Evolutionary conservation across 2,113 vertebrate genomes (phyloP).

Genomic region (Lichenostomus cassidix): DNA sequence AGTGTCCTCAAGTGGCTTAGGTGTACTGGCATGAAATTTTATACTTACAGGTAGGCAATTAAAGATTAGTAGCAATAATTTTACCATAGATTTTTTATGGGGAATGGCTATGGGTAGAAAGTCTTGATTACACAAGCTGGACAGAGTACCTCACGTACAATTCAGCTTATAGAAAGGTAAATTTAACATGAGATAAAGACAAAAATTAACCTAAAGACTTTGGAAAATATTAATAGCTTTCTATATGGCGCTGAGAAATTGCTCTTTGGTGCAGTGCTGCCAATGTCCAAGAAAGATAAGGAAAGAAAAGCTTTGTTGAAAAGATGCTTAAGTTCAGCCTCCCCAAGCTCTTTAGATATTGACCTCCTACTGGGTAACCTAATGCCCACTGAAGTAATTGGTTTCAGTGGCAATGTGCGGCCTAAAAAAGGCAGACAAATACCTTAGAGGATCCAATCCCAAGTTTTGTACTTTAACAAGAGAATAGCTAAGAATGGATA

Average conservation of each 20-base stretch:
- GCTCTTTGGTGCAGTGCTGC: background rate
- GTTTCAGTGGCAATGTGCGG: background rate
- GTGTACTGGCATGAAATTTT: background rate
- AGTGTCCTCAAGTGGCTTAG: background rate
- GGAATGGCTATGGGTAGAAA: background rate
- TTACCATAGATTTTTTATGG: background rate
- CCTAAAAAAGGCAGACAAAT: background rate
- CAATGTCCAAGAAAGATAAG: background rate
- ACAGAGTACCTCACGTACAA: background rate
- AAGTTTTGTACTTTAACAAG: background rate
- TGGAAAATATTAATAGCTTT: background rate
- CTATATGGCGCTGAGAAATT: background rate
- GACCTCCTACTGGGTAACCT: background rate
- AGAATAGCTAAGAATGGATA: background rate
- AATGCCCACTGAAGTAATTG: background rate
- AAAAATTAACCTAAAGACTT: background rate
- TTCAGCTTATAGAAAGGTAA: background rate
- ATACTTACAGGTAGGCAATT: background rate
- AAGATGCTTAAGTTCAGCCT: background rate
- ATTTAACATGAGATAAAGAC: background rate
- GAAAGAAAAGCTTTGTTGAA: background rate
- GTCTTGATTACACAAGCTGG: background rate
- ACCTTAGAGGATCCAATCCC: background rate
- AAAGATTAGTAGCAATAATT: background rate
- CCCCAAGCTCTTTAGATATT: background rate